Percentiles rank a stretch among this genome's conserved stretches.
phyloP scores from a whole-genome alignment of 2,113 vertebrate genomes.

The Pelobates fuscus region DNA sequence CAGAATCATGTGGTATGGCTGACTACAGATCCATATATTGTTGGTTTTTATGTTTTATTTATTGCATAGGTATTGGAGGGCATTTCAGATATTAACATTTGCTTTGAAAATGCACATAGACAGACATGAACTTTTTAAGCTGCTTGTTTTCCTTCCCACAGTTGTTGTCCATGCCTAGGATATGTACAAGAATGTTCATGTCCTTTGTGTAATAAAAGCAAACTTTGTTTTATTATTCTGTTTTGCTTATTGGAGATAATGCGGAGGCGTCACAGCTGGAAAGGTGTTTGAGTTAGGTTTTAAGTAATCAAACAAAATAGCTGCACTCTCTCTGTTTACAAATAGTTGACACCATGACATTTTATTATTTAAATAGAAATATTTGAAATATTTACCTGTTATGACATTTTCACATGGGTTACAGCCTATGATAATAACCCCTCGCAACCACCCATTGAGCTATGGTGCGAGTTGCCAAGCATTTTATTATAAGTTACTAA shows the following conservation, averaged over 20 bases:
- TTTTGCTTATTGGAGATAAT: slow-evolving; percentile 28
- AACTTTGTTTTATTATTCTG: neutral
- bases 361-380: too few species aligned
- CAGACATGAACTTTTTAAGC: neutral
- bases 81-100: neutral
- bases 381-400: too few species aligned
- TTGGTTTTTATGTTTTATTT: too few species aligned
- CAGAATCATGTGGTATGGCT: neutral
- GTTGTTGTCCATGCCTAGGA: neutral
- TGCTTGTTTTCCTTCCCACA: slow-evolving; percentile 28
- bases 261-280: slow-evolving; percentile 3
- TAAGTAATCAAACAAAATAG: neutral
- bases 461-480: too few species aligned
- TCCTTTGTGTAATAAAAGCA: slow-evolving; percentile 10
- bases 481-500: too few species aligned
- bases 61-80: neutral
- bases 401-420: too few species aligned
- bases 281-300: neutral
- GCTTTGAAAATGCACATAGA: neutral
- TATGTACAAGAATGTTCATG: slow-evolving; percentile 3
- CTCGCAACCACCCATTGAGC: too few species aligned
- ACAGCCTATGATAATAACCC: too few species aligned
- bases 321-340: neutral
- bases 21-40: neutral
- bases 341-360: too few species aligned